phyloP scores from a whole-genome alignment of 1,140 invertebrate species.

The Drosophila rufa region DNA sequence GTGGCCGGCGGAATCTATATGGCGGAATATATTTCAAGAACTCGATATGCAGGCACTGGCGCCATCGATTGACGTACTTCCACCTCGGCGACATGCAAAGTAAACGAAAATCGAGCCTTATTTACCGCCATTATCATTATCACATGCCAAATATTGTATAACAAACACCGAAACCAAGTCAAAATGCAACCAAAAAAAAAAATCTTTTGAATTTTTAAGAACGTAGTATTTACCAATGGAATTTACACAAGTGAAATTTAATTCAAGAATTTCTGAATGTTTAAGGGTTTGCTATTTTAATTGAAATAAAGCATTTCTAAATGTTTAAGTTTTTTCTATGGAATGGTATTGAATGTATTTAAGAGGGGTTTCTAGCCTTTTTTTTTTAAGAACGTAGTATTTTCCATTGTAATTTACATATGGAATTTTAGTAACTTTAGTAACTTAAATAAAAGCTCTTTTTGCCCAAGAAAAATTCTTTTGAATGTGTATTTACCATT shows the following conservation, averaged over 20 bases:
- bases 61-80: conserved; percentile 50
- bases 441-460: too few relatives aligned
- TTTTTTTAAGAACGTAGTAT: conserved; percentile 3
- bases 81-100: conserved; percentile 17
- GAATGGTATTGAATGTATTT: too few relatives aligned
- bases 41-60: conserved; percentile 39
- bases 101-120: conserved; percentile 21
- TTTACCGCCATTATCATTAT: conserved; percentile 37
- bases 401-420: too few relatives aligned
- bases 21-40: conserved; percentile 44
- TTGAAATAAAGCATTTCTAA: too few relatives aligned
- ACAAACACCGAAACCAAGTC: conserved; percentile 26
- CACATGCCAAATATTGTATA: conserved; percentile 43
- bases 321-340: too few relatives aligned
- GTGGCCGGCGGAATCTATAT: conserved; percentile 40
- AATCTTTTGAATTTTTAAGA: conserved; percentile 23
- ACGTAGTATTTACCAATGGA: neutral
- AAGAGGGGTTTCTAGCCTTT: too few relatives aligned
- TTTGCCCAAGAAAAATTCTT: conserved; percentile 1
- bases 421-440: neutral
- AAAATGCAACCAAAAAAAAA: conserved; percentile 15
- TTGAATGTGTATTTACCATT: conserved; percentile 3
- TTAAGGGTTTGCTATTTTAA: neutral
- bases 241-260: neutral
- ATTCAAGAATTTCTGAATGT: neutral